Conservation (phyloP, 2,797 vertebrate genomes). For the Channallabes apus region DNA sequence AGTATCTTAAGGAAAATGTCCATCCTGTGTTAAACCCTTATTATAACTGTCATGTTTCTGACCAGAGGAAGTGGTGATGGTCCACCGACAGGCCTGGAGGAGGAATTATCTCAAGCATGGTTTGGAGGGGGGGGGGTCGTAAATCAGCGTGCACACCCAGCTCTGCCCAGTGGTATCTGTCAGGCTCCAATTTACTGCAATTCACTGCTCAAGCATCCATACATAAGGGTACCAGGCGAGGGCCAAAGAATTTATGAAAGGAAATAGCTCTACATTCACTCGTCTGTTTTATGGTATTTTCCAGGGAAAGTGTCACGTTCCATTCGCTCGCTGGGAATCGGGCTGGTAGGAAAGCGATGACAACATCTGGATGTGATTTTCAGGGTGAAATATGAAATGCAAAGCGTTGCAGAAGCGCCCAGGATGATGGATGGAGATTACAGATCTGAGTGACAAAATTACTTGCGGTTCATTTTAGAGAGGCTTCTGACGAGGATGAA, state of each 20-base stretch:
- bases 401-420: constrained; percentile 57
- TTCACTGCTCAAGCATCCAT: constrained; percentile 58
- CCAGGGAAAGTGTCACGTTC: constrained; percentile 77
- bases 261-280: constrained; percentile 70
- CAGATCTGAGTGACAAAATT: not conserved
- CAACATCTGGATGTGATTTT: constrained; percentile 78
- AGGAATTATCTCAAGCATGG: constrained; percentile 48
- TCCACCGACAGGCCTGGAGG: constrained; percentile 58
- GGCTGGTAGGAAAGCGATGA: constrained; percentile 69
- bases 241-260: constrained; percentile 74
- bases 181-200: constrained; percentile 66
- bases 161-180: constrained; percentile 61
- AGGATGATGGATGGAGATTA: constrained; percentile 13
- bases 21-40: not conserved
- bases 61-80: not conserved
- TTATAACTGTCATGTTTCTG: not conserved
- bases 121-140: constrained; percentile 14
- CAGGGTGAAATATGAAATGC: constrained; percentile 71
- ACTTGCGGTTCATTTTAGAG: not conserved
- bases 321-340: constrained; percentile 69
- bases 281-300: constrained; percentile 75
- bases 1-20: not conserved
- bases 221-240: constrained; percentile 56
- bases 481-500: not conserved
- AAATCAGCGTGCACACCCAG: constrained; percentile 62